Percentiles rank a stretch among this genome's conserved stretches.
Evolutionary conservation across 1,140 invertebrate genomes (phyloP).

Genomic region (Brachionus manjavacas): DNA sequence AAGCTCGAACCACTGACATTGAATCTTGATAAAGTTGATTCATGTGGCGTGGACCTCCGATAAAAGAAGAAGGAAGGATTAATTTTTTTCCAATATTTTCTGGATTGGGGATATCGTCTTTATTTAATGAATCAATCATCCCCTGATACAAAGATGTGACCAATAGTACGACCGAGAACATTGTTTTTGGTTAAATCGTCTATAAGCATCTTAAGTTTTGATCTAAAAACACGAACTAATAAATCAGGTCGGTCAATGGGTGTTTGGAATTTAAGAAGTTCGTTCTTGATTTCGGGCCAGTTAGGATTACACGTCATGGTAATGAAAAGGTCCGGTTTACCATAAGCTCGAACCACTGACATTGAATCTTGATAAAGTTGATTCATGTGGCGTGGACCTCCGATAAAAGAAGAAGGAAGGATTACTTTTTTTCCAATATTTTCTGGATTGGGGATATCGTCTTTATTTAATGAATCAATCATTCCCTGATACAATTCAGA

Average conservation of each 20-base stretch:
- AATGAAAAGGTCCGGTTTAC: conserved; percentile 46
- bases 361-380: conserved; percentile 44
- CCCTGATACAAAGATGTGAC: conserved; percentile 50
- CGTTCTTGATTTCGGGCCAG: conserved; percentile 52
- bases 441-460: neutral
- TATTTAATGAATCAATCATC: neutral
- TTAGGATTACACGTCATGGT: conserved; percentile 50
- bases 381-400: neutral
- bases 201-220: conserved; percentile 59
- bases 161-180: conserved; percentile 51
- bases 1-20: conserved; percentile 43
- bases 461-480: neutral
- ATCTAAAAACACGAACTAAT: conserved; percentile 57
- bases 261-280: conserved; percentile 48
- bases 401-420: conserved; percentile 12
- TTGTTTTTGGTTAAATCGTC: conserved; percentile 52
- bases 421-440: neutral
- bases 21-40: conserved; percentile 43
- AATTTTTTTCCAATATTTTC: neutral
- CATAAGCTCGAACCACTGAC: conserved; percentile 43
- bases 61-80: conserved; percentile 26
- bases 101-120: neutral
- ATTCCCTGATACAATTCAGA: neutral
- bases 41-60: neutral
- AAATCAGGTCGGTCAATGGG: conserved; percentile 56